These are phyloP conservation scores for Hydrocynus forskahlii DNA, from an alignment of 2,797 vertebrate genomes.

Conservation along the genomic window DNA sequence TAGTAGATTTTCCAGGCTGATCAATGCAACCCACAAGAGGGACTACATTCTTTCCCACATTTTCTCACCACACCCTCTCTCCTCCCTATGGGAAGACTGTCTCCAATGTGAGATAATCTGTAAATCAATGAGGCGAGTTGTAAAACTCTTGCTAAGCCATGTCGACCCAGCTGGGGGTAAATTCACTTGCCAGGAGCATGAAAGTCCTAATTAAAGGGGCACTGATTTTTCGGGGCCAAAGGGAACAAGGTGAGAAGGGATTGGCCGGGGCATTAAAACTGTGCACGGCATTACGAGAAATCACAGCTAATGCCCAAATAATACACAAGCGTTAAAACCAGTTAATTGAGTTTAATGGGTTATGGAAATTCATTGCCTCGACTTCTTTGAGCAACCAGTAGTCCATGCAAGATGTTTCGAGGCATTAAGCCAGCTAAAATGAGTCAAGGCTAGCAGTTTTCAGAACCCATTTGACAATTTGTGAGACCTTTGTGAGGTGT, in stretches of 20 bases:
- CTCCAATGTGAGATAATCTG: slow-evolving; percentile 92
- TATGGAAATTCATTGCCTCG: not conserved
- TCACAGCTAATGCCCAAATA: not conserved
- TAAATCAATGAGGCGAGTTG: slow-evolving; percentile 94
- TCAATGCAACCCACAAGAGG: slow-evolving; percentile 73
- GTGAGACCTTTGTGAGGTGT: not conserved
- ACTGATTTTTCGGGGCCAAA: slow-evolving; percentile 75
- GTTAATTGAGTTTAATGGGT: slow-evolving; percentile 6
- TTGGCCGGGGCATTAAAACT: slow-evolving; percentile 8
- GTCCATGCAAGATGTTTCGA: not conserved
- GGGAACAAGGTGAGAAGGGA: slow-evolving; percentile 49
- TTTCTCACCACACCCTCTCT: slow-evolving; percentile 74
- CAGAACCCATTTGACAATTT: not conserved
- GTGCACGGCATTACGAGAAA: not conserved
- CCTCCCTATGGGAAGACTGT: slow-evolving; percentile 81
- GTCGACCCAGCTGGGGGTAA: slow-evolving; percentile 93
- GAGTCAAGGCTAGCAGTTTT: not conserved
- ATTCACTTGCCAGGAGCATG: slow-evolving; percentile 87
- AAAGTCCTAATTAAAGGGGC: slow-evolving; percentile 84
- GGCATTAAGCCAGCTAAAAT: not conserved
- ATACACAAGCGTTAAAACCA: not conserved
- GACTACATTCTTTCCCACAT: slow-evolving; percentile 83
- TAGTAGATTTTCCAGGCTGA: slow-evolving; percentile 68
- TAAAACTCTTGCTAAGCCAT: slow-evolving; percentile 92
- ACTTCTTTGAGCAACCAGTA: not conserved